A percentile compares a stretch with the other conserved stretches of the same genome.
Conservation (phyloP, 2,113 vertebrate species). For the Anguilla rostrata region DNA sequence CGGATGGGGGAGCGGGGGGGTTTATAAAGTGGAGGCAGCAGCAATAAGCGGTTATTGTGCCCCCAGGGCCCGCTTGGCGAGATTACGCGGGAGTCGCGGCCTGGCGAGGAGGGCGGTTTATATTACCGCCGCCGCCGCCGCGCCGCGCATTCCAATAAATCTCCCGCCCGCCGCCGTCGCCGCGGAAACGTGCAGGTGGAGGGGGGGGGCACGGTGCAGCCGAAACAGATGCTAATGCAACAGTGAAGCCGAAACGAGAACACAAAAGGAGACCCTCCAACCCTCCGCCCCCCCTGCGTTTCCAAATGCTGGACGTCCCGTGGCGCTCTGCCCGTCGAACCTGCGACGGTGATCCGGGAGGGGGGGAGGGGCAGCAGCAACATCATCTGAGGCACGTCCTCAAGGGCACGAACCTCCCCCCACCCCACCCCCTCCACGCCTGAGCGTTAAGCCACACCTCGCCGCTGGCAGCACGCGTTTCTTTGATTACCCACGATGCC, state of each 20-base stretch:
- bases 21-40: constrained; percentile 68
- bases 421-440: neutral
- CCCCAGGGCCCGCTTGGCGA: constrained; percentile 58
- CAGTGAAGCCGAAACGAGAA: neutral
- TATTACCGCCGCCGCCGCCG: constrained; percentile 11
- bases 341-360: no score
- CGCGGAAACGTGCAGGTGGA: neutral
- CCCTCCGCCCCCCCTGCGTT: no score
- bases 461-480: neutral
- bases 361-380: no score
- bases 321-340: no score
- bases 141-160: constrained; percentile 11
- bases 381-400: neutral
- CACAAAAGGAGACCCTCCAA: neutral
- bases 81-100: constrained; percentile 62
- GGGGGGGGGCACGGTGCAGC: no score
- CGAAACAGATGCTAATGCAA: neutral
- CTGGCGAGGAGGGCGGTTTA: constrained; percentile 52
- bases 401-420: no score
- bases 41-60: constrained; percentile 78
- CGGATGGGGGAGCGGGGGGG: constrained; percentile 24
- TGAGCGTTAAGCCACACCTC: neutral
- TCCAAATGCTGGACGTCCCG: no score
- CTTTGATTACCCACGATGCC: neutral
- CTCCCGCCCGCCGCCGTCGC: neutral